phyloP scores from a whole-genome alignment of 2,888 invertebrate genomes.

The Glyphotaelius pellucidus region DNA sequence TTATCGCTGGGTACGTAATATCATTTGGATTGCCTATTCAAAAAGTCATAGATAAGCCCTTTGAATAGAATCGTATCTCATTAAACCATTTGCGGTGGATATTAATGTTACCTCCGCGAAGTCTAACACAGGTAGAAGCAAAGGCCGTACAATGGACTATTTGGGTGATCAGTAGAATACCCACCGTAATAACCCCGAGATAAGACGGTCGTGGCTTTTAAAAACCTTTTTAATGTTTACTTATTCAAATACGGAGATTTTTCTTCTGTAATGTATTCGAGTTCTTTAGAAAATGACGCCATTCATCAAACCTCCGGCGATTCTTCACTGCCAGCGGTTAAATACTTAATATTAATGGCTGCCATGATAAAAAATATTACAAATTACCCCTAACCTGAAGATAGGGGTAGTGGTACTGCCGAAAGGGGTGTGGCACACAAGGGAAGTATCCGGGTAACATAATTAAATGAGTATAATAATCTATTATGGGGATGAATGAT shows the following conservation, averaged over 20 bases:
- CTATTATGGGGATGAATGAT: background rate
- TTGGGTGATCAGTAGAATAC: background rate
- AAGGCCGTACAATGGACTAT: background rate
- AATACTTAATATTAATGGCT: conserved; percentile 34
- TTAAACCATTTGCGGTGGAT: background rate
- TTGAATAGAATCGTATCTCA: background rate
- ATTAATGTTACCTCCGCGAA: background rate
- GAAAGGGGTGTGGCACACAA: background rate
- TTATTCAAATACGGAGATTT: conserved; percentile 4
- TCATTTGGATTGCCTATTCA: background rate
- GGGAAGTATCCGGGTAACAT: conserved; percentile 13
- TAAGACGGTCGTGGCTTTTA: conserved; percentile 14
- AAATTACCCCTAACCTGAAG: background rate
- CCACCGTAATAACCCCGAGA: background rate
- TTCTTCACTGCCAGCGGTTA: conserved; percentile 19
- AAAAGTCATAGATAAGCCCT: background rate
- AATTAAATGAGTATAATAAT: conserved; percentile 14
- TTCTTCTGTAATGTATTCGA: background rate
- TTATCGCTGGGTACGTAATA: background rate
- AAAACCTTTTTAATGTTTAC: conserved; percentile 8
- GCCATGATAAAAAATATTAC: conserved; percentile 26
- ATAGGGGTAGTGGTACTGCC: conserved; percentile 10
- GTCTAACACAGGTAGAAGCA: background rate
- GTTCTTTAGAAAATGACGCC: conserved; percentile 12
- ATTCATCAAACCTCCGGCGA: conserved; percentile 9